phyloP scores from a whole-genome alignment of 1,140 invertebrate species.

The Cryptotermes secundus region DNA sequence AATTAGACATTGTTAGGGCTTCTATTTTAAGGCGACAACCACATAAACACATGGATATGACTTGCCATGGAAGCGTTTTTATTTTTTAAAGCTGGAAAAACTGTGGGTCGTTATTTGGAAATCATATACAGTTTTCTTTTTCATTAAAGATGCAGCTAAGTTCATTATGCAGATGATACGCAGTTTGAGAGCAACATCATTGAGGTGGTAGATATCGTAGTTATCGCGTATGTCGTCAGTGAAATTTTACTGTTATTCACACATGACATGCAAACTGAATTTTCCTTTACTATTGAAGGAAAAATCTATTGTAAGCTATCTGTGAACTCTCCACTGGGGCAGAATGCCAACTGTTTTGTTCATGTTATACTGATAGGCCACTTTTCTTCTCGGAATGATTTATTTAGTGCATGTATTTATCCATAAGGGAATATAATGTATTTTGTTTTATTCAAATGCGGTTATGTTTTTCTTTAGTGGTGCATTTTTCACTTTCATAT shows the following conservation, averaged over 20 bases:
- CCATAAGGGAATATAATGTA: background rate
- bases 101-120: no score
- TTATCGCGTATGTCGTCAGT: no score
- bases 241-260: no score
- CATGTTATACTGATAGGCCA: background rate
- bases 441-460: background rate
- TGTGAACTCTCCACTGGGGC: background rate
- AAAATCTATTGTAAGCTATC: background rate
- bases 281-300: no score
- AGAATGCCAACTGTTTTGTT: background rate
- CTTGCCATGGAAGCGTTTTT: background rate
- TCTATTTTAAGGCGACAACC: background rate
- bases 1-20: background rate
- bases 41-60: background rate
- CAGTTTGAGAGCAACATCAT: no score
- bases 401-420: background rate
- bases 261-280: no score
- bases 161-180: no score
- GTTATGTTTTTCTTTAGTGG: background rate
- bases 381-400: background rate
- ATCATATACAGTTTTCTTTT: no score
- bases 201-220: no score
- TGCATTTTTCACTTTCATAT: background rate
- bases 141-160: no score
- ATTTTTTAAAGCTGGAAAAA: background rate